Evolutionary conservation across 2,888 invertebrate species (phyloP), one percentile per base, ranked within the genome.

Genomic region (Latrodectus elegans): DNA sequence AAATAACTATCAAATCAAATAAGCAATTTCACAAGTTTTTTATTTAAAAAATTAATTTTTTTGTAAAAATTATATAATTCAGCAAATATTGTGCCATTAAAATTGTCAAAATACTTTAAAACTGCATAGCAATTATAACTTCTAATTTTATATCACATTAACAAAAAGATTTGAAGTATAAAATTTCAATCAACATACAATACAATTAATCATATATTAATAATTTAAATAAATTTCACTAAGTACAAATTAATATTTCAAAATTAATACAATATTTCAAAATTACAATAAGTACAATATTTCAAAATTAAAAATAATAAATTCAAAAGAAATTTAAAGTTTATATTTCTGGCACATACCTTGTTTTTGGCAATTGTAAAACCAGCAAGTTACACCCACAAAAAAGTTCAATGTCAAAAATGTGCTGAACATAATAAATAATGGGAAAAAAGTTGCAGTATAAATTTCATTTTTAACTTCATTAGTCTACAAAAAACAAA

Each of bases 351-450:
- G 17, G 11, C 8, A 60, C 76, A 17, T 79, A 88, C 88, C 88
- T 75, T 60, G 78, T 79, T 88, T 88, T 38, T 78, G 53, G 67
- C 74, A 65, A 74, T 88, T 88, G 83, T 83, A 88, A 49, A 78
- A 83, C 65, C 81, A 88, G 60, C 80, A 83, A 15, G 88, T 84
- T 12, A 75, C 53, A 22, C 88, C 83, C 74, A 75, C 88, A 84
- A 88, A 88, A 71, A 88, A 79, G 64, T 84, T 84, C 15, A 84
- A 17, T 8, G 88, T 75, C 1, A 88, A 71, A 26, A 84, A 88
- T 22, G 88, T 88, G 70, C 83, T 88, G 70, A 88, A 84, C 78
- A 88, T 78, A 49, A 88, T 88, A n/a, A 88, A 88, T 14, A 81
- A 12, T 64, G 83, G 88, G 14, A 88, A 88, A 79, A 81, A 84